Percentiles rank a stretch among this genome's conserved stretches.
phyloP scores from a whole-genome alignment of 2,888 invertebrate genomes.

The Chloromyia formosa region DNA sequence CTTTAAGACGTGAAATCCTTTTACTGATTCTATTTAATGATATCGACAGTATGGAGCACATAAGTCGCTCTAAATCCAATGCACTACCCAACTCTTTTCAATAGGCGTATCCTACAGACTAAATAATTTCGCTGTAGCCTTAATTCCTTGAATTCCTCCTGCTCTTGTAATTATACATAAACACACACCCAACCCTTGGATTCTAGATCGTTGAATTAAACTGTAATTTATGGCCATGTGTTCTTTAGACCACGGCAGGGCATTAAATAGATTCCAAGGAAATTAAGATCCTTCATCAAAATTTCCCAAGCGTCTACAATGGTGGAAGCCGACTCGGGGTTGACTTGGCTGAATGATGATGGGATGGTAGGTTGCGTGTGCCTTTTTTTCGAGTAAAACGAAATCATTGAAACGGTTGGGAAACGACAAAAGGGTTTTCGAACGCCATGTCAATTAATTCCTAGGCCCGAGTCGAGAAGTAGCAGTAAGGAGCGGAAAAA shows the following conservation, averaged over 20 bases:
- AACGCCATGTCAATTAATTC: constrained; percentile 34
- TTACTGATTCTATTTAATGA: background rate
- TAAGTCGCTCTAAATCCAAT: constrained; percentile 6
- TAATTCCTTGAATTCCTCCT: constrained; percentile 35
- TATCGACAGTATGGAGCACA: background rate
- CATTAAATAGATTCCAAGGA: constrained; percentile 37
- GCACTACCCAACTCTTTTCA: constrained; percentile 5
- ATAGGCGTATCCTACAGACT: constrained; percentile 25
- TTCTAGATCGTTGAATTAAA: constrained; percentile 47
- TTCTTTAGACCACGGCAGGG: constrained; percentile 37
- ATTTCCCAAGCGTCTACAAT: constrained; percentile 31
- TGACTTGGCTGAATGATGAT: background rate
- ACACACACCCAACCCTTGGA: constrained; percentile 27
- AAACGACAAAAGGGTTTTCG: constrained; percentile 22
- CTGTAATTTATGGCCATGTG: constrained; percentile 48
- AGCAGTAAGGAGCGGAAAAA: background rate
- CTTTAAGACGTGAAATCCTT: too few species aligned
- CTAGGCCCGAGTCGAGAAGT: background rate
- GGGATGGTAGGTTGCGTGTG: background rate
- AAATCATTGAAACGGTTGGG: constrained; percentile 8
- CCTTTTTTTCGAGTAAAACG: constrained; percentile 4
- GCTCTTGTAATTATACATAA: constrained; percentile 38
- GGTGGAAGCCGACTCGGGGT: background rate
- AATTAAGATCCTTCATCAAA: constrained; percentile 39
- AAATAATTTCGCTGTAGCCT: constrained; percentile 13